Evolutionary conservation across 2,113 vertebrate genomes (phyloP), one percentile per base, ranked within the genome.

Genomic region (Ptychochromis oligacanthus): DNA sequence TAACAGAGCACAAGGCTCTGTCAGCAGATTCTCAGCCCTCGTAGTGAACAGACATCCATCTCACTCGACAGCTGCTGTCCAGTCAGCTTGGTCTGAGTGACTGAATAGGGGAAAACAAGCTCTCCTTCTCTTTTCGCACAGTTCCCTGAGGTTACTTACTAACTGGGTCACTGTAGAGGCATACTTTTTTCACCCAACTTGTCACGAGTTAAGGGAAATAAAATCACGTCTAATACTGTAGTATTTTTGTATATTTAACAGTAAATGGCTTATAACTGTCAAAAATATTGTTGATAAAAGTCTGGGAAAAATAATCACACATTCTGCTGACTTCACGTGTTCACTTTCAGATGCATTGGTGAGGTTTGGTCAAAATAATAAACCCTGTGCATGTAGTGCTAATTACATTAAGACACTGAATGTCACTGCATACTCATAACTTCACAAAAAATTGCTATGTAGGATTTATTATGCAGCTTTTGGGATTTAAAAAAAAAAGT

Each of bases 1-100:
- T 81, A 76, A 65, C 59, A 79, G 34, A 9, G 14, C 54, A 52
- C 40, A 22, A 64, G 34, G 18, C 81, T 40, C 43, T 36, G 81
- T 88, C 91, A 88, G 89, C 91, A 89, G 64, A 85, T 86, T 89
- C 57, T 77, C 40, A 74, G 55, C 46, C 75, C 81, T 61, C 18
- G 49, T 61, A 70, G 52, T 60, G 24, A 88, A 64, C 61, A 80
- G 75, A 85, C 60, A 88, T 92, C 88, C 80, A 85, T 91, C 88
- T 90, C 78, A 52, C 22, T 54, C 75, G 82, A 87, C 89, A 87
- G 86, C 89, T 81, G 76, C 87, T 85, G 77, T 88, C 88, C 77
- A 78, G 52, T 85, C 81, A 83, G 87, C 61, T 61, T 46, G 72
- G 65, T 76, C 61, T 72, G 76, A 81, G 38, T 20, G 81, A 84